A percentile compares a stretch with the other conserved stretches of the same genome.
phyloP scores from a whole-genome alignment of 2,113 vertebrate species.

The Mobula hypostoma region DNA sequence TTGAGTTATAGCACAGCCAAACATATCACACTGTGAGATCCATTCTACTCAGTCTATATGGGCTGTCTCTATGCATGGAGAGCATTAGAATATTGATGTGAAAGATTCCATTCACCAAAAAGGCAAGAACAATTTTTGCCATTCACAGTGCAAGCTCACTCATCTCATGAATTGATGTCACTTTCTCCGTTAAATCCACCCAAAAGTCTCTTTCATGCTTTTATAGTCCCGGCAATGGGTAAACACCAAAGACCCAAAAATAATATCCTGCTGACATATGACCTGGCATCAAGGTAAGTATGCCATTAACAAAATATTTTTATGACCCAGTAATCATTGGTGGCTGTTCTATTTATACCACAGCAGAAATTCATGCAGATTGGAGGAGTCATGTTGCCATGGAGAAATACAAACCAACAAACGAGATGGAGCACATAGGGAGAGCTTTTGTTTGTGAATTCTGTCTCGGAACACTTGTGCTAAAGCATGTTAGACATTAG shows the following conservation, averaged over 20 bases:
- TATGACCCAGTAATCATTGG: not conserved
- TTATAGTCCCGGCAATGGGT: not conserved
- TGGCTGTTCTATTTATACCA: not conserved
- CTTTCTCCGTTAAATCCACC: not conserved
- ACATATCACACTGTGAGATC: not conserved
- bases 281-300: conserved; percentile 24
- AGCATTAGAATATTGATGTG: not conserved
- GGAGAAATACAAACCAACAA: conserved; percentile 25
- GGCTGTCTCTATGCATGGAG: not conserved
- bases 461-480: not conserved
- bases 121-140: not conserved
- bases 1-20: conserved; percentile 33
- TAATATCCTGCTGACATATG: not conserved
- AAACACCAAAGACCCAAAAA: conserved; percentile 23
- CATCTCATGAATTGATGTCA: conserved; percentile 2
- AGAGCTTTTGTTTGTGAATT: conserved; percentile 8
- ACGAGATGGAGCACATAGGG: not conserved
- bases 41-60: conserved; percentile 1
- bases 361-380: not conserved
- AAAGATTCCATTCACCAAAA: conserved; percentile 15
- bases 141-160: not conserved
- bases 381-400: conserved; percentile 6
- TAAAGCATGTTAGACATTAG: not conserved
- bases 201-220: not conserved
- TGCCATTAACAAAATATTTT: not conserved